Evolutionary conservation across 2,888 invertebrate species (phyloP).

Genomic region (Hyalella azteca): DNA sequence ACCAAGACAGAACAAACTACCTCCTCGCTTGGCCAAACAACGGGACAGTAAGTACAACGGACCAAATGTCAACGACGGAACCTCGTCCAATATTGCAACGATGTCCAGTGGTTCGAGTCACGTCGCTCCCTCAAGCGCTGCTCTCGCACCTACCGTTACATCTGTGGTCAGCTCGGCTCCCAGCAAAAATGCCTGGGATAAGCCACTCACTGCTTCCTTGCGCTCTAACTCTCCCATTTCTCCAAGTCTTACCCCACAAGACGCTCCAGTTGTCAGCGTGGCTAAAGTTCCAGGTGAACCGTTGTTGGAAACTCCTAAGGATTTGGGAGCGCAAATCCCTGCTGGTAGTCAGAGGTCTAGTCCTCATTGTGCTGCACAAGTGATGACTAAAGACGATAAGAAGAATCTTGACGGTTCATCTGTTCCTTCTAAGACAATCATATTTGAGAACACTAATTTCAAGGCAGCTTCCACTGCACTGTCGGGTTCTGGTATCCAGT

Average conservation of each 20-base stretch:
- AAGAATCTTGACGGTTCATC: constrained; percentile 74
- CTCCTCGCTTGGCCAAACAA: constrained; percentile 80
- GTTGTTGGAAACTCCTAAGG: constrained; percentile 44
- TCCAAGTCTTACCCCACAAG: constrained; percentile 61
- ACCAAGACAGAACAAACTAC: constrained; percentile 71
- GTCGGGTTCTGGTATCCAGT: constrained; percentile 52
- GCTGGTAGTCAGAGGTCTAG: not conserved
- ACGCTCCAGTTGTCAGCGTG: constrained; percentile 44
- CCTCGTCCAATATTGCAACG: not conserved
- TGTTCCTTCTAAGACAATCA: constrained; percentile 66
- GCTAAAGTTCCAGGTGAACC: constrained; percentile 63
- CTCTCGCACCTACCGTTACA: not conserved
- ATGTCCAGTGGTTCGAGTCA: not conserved
- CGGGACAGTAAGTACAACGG: constrained; percentile 64
- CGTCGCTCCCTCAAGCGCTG: not conserved
- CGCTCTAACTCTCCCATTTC: constrained; percentile 67
- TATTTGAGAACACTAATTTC: constrained; percentile 90
- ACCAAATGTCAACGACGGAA: constrained; percentile 44
- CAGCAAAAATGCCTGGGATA: constrained; percentile 83
- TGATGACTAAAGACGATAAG: constrained; percentile 64
- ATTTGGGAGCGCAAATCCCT: constrained; percentile 39
- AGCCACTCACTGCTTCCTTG: constrained; percentile 76
- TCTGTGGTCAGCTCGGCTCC: constrained; percentile 66
- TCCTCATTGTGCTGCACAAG: not conserved
- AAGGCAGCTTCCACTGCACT: constrained; percentile 68